These are phyloP conservation scores for Cyclophora albipunctata DNA, from an alignment of 2,888 invertebrate genomes.

Conservation along the genomic window DNA sequence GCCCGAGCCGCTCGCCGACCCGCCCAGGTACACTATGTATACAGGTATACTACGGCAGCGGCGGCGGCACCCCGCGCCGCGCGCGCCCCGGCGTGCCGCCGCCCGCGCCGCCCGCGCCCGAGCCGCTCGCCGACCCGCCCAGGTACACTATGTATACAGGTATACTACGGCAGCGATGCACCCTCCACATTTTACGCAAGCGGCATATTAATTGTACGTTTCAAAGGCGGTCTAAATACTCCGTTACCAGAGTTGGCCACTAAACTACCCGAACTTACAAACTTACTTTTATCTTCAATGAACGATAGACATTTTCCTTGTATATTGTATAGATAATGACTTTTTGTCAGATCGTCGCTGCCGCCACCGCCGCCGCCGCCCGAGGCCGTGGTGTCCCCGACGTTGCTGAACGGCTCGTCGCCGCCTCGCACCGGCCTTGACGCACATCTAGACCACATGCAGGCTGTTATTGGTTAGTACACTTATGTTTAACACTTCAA, in stretches of 20 bases:
- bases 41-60: slow-evolving; percentile 63
- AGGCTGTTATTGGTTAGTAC: slow-evolving; percentile 58
- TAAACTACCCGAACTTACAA: no score
- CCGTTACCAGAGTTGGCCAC: no score
- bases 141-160: no score
- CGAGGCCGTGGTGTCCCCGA: slow-evolving; percentile 48
- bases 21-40: slow-evolving; percentile 30
- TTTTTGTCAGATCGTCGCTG: slow-evolving; percentile 40
- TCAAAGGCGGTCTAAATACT: no score
- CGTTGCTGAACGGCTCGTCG: slow-evolving; percentile 71
- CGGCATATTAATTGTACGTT: no score
- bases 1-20: slow-evolving; percentile 52
- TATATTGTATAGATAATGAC: background rate
- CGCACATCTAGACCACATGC: slow-evolving; percentile 71
- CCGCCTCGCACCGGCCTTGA: slow-evolving; percentile 79
- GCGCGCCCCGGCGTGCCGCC: slow-evolving; percentile 79
- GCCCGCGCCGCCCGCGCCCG: slow-evolving; percentile 81
- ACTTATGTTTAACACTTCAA: no score
- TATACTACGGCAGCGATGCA: slow-evolving; percentile 60
- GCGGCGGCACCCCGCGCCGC: slow-evolving; percentile 78
- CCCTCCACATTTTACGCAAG: slow-evolving; percentile 27
- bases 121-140: slow-evolving; percentile 77
- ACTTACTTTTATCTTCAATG: no score
- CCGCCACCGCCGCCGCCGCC: slow-evolving; percentile 75
- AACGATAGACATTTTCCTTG: no score